Evolutionary conservation across 2,113 vertebrate species (phyloP).

Genomic region (Eulacestoma nigropectus): DNA sequence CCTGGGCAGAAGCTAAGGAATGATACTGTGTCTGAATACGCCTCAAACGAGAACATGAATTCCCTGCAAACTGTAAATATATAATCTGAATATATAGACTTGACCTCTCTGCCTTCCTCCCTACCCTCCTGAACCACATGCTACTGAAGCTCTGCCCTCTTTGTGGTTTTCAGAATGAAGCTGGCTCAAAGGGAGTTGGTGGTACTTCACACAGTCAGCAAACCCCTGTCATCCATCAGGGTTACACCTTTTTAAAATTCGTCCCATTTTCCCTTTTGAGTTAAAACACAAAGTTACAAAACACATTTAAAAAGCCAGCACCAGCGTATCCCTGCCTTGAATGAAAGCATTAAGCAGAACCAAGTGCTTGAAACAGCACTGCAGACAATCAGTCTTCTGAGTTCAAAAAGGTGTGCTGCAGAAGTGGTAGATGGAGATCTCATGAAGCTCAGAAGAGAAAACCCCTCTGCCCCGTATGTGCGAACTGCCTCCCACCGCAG

Average conservation of each 20-base stretch:
- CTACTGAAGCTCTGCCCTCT: neutral
- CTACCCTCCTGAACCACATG: neutral
- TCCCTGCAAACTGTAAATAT: neutral
- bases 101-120: neutral
- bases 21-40: neutral
- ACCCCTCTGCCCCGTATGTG: accelerated
- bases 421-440: neutral
- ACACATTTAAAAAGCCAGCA: neutral
- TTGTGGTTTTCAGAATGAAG: neutral
- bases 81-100: neutral
- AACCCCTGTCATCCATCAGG: neutral
- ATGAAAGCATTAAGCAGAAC: neutral
- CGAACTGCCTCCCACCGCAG: accelerated
- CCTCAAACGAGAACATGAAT: neutral
- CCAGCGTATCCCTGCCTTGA: neutral
- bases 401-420: neutral
- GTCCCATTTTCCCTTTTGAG: neutral
- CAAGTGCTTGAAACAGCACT: neutral
- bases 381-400: neutral
- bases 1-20: neutral
- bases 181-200: neutral
- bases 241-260: neutral
- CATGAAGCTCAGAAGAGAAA: neutral
- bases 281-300: neutral
- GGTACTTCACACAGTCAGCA: neutral